phyloP scores from a whole-genome alignment of 1,140 invertebrate genomes.

The Agrilus planipennis region DNA sequence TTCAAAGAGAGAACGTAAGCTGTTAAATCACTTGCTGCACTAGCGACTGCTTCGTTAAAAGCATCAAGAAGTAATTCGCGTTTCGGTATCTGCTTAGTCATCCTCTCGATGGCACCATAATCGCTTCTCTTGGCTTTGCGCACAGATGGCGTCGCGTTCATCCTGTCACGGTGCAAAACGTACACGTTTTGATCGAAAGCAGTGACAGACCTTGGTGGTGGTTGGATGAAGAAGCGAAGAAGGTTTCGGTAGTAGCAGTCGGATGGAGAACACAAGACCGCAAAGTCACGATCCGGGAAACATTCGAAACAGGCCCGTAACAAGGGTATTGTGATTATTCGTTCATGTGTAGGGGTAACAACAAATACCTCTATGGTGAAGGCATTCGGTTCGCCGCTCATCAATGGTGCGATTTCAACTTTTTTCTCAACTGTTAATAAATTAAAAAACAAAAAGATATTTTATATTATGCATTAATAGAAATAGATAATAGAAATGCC shows the following conservation, averaged over 20 bases:
- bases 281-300: conserved; percentile 55
- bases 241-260: conserved; percentile 45
- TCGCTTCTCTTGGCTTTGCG: conserved; percentile 20
- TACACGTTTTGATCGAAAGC: conserved; percentile 49
- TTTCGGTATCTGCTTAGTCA: background rate
- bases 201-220: conserved; percentile 41
- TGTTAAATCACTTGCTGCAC: conserved; percentile 22
- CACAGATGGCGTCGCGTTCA: conserved; percentile 21
- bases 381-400: conserved; percentile 39
- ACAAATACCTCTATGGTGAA: conserved; percentile 54
- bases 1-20: conserved; percentile 36
- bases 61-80: background rate
- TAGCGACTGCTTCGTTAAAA: conserved; percentile 21
- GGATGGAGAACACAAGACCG: conserved; percentile 49
- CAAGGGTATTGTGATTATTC: conserved; percentile 38
- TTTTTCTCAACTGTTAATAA: too few species aligned
- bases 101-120: conserved; percentile 21
- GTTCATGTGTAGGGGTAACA: conserved; percentile 47
- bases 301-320: conserved; percentile 51
- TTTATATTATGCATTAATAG: too few species aligned
- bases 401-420: too few species aligned
- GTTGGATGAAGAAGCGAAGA: conserved; percentile 17
- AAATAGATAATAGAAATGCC: too few species aligned
- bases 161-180: conserved; percentile 44
- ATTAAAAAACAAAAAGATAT: too few species aligned